Percentiles rank a stretch among this genome's conserved stretches.
phyloP scores from a whole-genome alignment of 2,888 invertebrate species.

The Artemia sp. region DNA sequence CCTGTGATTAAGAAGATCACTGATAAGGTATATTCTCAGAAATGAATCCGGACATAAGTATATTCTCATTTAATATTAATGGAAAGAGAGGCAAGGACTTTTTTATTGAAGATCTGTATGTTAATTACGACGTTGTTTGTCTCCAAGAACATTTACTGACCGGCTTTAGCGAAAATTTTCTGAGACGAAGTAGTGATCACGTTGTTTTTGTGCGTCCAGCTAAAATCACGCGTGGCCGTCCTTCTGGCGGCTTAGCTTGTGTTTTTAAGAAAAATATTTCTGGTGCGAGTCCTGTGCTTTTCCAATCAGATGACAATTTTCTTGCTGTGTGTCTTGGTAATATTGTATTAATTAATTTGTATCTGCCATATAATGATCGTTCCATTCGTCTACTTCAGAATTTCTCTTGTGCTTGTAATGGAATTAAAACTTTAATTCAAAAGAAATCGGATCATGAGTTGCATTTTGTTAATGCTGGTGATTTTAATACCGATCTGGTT shows the following conservation, averaged over 20 bases:
- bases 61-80: constrained; percentile 9
- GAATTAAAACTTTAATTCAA: too few species aligned
- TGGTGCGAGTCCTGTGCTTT: constrained; percentile 14
- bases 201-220: constrained; percentile 9
- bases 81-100: constrained; percentile 13
- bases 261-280: constrained; percentile 5
- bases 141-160: constrained; percentile 1
- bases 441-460: too few species aligned
- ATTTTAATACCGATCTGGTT: too few species aligned
- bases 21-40: too few species aligned
- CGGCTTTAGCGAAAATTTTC: background rate
- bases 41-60: background rate
- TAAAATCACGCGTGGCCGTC: constrained; percentile 6
- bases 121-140: constrained; percentile 1
- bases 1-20: background rate
- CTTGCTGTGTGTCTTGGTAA: constrained; percentile 5
- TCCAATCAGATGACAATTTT: constrained; percentile 10
- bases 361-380: too few species aligned
- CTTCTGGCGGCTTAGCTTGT: too few species aligned
- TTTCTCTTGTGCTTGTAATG: too few species aligned
- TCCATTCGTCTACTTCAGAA: too few species aligned
- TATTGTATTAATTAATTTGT: constrained; percentile 4
- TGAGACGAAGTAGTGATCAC: constrained; percentile 6
- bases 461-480: too few species aligned
- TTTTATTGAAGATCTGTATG: constrained; percentile 12